Conservation (phyloP, 2,888 invertebrate species). For the Microdon myrmicae region DNA sequence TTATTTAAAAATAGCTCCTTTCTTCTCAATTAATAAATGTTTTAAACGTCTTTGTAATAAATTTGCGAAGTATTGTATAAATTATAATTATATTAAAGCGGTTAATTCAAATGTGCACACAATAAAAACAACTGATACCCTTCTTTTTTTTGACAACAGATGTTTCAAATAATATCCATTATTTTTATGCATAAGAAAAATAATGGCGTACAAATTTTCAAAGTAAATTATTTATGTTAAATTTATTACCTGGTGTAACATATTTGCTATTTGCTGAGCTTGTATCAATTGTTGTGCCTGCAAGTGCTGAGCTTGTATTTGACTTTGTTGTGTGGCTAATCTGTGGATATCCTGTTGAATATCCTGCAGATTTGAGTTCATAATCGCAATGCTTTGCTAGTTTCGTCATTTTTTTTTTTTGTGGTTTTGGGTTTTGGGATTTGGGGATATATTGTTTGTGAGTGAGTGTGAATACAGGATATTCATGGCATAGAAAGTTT, state of each 20-base stretch:
- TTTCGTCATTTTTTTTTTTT: conserved; percentile 12
- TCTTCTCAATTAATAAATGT: too few relatives aligned
- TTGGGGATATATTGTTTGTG: not conserved
- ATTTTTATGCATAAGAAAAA: too few relatives aligned
- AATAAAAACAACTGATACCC: conserved; percentile 31
- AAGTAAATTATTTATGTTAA: not conserved
- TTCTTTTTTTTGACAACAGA: conserved; percentile 15
- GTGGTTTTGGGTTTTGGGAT: not conserved
- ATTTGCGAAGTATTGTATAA: too few relatives aligned
- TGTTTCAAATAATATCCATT: not conserved
- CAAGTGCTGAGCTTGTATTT: conserved; percentile 74
- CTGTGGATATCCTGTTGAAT: conserved; percentile 94
- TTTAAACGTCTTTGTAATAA: too few relatives aligned
- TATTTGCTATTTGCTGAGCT: conserved; percentile 69
- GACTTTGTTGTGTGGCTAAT: conserved; percentile 83
- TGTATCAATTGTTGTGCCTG: conserved; percentile 71
- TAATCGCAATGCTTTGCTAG: conserved; percentile 69
- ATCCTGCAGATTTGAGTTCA: conserved; percentile 93
- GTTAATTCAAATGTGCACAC: conserved; percentile 29
- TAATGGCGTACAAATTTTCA: not conserved
- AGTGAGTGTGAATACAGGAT: too few relatives aligned
- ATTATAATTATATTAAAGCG: too few relatives aligned
- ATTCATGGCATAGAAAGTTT: too few relatives aligned
- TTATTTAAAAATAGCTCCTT: too few relatives aligned
- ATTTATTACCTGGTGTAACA: conserved; percentile 65